These are phyloP conservation scores for Onthophagus taurus DNA, from an alignment of 1,140 invertebrate genomes.

Conservation along the genomic window DNA sequence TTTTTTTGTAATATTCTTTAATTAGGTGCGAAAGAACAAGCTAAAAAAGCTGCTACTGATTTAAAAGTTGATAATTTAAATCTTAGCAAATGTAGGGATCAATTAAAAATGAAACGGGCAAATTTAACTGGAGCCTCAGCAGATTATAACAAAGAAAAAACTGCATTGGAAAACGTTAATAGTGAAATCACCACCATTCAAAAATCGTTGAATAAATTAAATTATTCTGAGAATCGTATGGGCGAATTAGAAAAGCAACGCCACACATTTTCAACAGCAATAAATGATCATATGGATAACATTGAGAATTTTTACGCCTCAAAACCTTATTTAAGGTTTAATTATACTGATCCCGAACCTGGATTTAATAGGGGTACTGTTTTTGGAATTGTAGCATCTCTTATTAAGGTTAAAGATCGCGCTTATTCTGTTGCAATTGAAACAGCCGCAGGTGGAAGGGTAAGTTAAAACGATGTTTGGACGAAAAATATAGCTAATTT, in stretches of 20 bases:
- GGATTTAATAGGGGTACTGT: slow-evolving; percentile 72
- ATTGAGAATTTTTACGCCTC: slow-evolving; percentile 52
- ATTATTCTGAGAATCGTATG: slow-evolving; percentile 58
- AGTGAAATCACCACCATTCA: slow-evolving; percentile 39
- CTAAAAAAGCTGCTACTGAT: slow-evolving; percentile 69
- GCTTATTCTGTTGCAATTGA: slow-evolving; percentile 72
- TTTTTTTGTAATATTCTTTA: slow-evolving; percentile 10
- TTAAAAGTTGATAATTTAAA: slow-evolving; percentile 71
- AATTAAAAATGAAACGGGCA: slow-evolving; percentile 56
- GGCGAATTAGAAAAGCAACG: slow-evolving; percentile 47
- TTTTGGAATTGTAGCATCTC: slow-evolving; percentile 59
- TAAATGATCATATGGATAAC: slow-evolving; percentile 44
- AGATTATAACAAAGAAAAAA: slow-evolving; percentile 63
- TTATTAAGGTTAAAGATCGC: slow-evolving; percentile 69
- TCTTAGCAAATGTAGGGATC: slow-evolving; percentile 56
- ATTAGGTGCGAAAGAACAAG: slow-evolving; percentile 62
- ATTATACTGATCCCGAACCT: slow-evolving; percentile 64
- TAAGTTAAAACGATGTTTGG: slow-evolving; percentile 36
- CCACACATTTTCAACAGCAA: slow-evolving; percentile 43
- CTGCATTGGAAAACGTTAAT: slow-evolving; percentile 50
- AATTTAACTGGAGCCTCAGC: slow-evolving; percentile 62
- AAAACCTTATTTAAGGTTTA: slow-evolving; percentile 60
- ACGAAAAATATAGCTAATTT: neutral
- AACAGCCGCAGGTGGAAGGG: slow-evolving; percentile 75
- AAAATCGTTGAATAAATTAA: slow-evolving; percentile 45